Base-by-base conservation (phyloP, 2,888 invertebrate species). In the Monopis laevigella region DNA sequence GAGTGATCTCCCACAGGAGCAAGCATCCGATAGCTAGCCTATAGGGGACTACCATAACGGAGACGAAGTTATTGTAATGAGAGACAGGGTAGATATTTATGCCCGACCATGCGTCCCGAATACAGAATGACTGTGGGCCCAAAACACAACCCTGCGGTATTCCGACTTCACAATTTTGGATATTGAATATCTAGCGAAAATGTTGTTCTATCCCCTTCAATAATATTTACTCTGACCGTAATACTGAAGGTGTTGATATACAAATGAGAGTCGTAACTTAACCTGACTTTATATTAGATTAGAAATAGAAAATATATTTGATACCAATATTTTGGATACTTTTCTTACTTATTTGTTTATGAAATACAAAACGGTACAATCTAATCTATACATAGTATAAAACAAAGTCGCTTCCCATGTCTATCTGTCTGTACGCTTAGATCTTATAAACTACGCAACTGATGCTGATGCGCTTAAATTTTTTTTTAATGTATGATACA, bases 41-140 rank as follows among this genome's bases (percentile, higher is more conserved):
- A 50, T 50, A 46, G 69, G n/a, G 71, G 67, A 67, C 59, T 57
- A 64, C 62, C 67, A 52, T 54, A 54, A 48, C 51, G 28, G 53
- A 57, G 62, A 62, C 68, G 53, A 67, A 72, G 64, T 71, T 68
- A 73, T 74, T 72, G 72, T 77, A 77, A 77, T 74, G 74, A 75
- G 73, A 66, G 75, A 71, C 72, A 69, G 65, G 38, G 29, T 40
- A 68, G 74, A 77, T 80, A 78, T 77, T 80, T 80, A 77, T 77
- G 78, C 71, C 67, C 47, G 47, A 49, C 61, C 69, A 72, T 61
- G 74, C 73, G 59, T 55, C 62, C 67, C 56, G 78, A 74, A 78
- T 78, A 75, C 60, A 45, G 56, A 74, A 77, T 73, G 71, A 73
- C 61, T 2, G 24, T 46, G 49, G 49, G 36, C 47, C 48, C 41